Base-by-base conservation (phyloP, 2,797 vertebrate species). In the Phoebastria nigripes region DNA sequence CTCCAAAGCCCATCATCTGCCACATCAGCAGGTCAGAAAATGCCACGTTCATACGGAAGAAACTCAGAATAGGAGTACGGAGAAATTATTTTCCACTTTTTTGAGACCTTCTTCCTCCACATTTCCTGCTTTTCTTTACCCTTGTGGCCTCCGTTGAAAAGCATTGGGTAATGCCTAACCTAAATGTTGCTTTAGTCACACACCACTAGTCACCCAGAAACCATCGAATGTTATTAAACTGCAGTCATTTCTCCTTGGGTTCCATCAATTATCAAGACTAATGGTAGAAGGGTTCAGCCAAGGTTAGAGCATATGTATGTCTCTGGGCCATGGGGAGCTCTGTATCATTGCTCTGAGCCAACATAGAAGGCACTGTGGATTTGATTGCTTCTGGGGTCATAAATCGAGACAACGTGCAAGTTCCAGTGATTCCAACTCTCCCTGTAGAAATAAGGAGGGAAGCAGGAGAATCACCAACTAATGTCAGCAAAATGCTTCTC, bases 131-230 rank as follows among this genome's bases (percentile, higher is more conserved):
- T 95, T 87, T 18, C 59, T 83, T 91, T 80, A 66, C 94, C 88
- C 46, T 67, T n/a, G 51, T 72, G 94, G 76, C 84, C 89, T 93
- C 87, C 4, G 4, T 14, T 88, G 94, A 74, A 90, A 82, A 83
- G 84, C 46, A 5, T 2, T 87, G 90, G 92, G 67, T 90, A 96
- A 94, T 95, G 82, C 88, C 90, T 85, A 93, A 89, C 37, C 83
- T 63, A 95, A 95, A 94, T 90, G 90, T 97, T 97, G 83, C 91
- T 97, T 97, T 96, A 97, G 96, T 97, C 93, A 96, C 92, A 96
- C 95, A 94, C 83, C 91, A 96, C 94, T 94, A 92, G 79, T 92
- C 94, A 91, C 91, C 94, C 95, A 96, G 94, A 97, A 97, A 95
- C 72, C 80, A 93, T 95, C 35, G 37, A 94, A 96, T 73, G 85